Base-by-base conservation (phyloP, 2,888 invertebrate genomes). In the Scaptomyza caliginosa region DNA sequence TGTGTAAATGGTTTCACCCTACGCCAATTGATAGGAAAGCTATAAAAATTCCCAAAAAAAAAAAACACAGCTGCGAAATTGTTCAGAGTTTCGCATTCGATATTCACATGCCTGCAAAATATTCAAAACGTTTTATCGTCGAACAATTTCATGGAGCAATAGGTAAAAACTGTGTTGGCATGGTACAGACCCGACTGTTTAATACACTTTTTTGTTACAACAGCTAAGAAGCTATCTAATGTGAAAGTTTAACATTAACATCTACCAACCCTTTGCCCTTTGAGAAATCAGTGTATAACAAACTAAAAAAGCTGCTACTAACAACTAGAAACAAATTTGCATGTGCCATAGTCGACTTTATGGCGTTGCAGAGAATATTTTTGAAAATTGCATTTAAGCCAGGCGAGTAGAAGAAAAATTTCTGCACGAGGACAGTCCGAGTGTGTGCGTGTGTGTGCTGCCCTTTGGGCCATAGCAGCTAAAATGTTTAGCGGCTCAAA, bases 401-500 rank as follows among this genome's bases (percentile, higher is more conserved):
- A 50, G 42, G 24, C 38, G 55, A 45, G 32, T 30, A 11, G 26
- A 36, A 36, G 45, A 38, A 36, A 19, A n/a, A n/a, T n/a, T n/a
- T n/a, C n/a, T 32, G 28, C 8, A 7, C 0, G 34, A 1, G 19
- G 24, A 8, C 10, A 3, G 10, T 10, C 16, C 4, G 24, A 34
- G 40, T 50, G 38, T 52, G 45, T 59, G 39, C 58, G 2, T 26
- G 1, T 32, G 32, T 13, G 39, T 45, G 11, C 52, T 52, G 54
- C 48, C 64, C 74, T 69, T 68, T 66, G 65, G 84, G 67, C 60
- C 48, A 66, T 80, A 69, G 67, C 67, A 74, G 84, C 84, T 64
- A 69, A 86, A 84, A 77, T 74, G 84, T 77, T 86, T 74, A 77
- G 63, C 68, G 84, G 84, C 81, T 71, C 74, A 65, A 86, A 85